phyloP scores from a whole-genome alignment of 1,140 invertebrate species.

The Babylonia areolata region DNA sequence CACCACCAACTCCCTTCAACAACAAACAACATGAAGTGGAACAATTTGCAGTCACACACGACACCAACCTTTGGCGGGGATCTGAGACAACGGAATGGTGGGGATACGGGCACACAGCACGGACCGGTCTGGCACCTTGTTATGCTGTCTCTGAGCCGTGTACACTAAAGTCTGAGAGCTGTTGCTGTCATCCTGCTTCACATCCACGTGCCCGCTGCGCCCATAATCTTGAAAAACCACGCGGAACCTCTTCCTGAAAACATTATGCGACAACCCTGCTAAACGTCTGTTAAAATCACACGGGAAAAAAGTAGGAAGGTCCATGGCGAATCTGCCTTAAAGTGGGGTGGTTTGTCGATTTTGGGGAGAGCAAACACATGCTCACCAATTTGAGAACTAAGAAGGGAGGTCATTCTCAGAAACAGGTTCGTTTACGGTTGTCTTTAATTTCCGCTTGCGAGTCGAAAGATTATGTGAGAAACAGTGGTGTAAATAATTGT shows the following conservation, averaged over 20 bases:
- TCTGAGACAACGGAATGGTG: neutral
- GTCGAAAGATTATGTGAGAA: too few species aligned
- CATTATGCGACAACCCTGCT: neutral
- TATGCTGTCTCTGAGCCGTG: neutral
- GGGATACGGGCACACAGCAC: neutral
- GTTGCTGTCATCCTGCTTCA: neutral
- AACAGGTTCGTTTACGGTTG: too few species aligned
- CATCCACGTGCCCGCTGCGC: slow-evolving; percentile 14
- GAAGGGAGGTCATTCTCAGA: too few species aligned
- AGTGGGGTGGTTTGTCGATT: too few species aligned
- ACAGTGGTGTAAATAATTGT: too few species aligned
- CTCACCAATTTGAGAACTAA: too few species aligned
- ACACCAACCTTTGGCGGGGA: slow-evolving; percentile 1
- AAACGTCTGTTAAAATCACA: neutral
- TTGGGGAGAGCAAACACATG: too few species aligned
- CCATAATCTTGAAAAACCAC: slow-evolving; percentile 27
- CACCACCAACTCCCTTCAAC: too few species aligned
- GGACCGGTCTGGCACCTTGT: neutral
- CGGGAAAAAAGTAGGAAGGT: slow-evolving; percentile 1
- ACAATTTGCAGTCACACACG: too few species aligned
- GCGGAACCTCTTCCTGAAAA: neutral
- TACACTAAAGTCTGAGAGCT: neutral
- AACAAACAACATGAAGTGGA: too few species aligned
- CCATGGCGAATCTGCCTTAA: too few species aligned
- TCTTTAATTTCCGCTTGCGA: too few species aligned